Base-by-base conservation (phyloP, 2,797 vertebrate species). In the Lithobates sylvaticus region DNA sequence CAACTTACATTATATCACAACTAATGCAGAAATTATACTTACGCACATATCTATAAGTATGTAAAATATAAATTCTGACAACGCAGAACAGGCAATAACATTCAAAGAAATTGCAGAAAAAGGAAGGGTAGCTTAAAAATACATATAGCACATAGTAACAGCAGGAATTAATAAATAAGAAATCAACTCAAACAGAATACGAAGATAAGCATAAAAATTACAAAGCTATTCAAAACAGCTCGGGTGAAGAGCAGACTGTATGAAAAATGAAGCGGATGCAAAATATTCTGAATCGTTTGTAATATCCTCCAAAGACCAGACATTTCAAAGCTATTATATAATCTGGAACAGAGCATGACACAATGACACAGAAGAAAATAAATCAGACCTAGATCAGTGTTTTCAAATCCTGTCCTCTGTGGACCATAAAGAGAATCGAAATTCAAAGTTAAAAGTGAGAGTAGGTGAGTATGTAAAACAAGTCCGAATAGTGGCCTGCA, bases 261-360 rank as follows among this genome's bases (percentile, higher is more conserved):
- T 68, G 74, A 81, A 86, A 69, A 81, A 67, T 58, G 34, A 85
- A 69, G 78, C 54, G 67, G 65, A 76, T 81, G 84, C 84, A 34
- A 27, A 54, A 68, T 73, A 75, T 64, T 82, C 74, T 71, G 65
- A 82, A 71, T 36, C 15, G 32, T 26, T 54, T 50, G 65, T 69
- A 58, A 81, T 58, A 86, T 76, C 64, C 70, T 81, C 78, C 54
- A 61, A 76, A 81, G 78, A 39, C 54, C 36, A 80, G 61, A 26
- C 27, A 74, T 85, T 74, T 81, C 84, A 86, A 86, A 86, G 84
- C 32, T 26, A 71, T 76, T 77, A 47, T 72, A 86, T 69, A 77
- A 81, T 76, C 61, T 76, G 75, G 78, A 67, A 42, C 61, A 76
- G 78, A 39, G 54, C 61, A 58, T 54, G 54, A 69, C 42, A 76